Evolutionary conservation across 2,888 invertebrate genomes (phyloP), one percentile per base, ranked within the genome.

Genomic region (Acleris literana): DNA sequence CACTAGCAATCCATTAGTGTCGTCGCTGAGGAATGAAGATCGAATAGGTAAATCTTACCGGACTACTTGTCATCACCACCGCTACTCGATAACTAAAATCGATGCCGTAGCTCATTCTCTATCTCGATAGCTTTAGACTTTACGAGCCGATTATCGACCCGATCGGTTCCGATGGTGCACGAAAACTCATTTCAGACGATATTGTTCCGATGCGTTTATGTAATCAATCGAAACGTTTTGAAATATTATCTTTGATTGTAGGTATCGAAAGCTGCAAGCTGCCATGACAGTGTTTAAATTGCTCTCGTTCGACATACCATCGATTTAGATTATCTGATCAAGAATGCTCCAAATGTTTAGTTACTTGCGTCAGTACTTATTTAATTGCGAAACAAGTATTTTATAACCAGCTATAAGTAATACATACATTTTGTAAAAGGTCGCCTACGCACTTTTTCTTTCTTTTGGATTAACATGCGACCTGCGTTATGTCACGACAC

Each of bases 401-500:
- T 22, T 51, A 33, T 43, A 20, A 60, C n/a, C 25, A 56, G 25
- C 44, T 55, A 55, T 52, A 43, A 51, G 39, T 49, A 29, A 51
- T n/a, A 49, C 55, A 56, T 61, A 56, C 9, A 20, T 55, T 65
- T 65, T 65, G 44, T 61, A 29, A 43, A 51, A 54, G 48, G 49
- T 52, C 55, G 65, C 52, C 51, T 52, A 53, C 39, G 52, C 52
- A 46, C 44, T 17, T 43, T 51, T 61, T 61, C 60, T 56, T 55
- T 65, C 55, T 55, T 56, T 44, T 13, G 60, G 43, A 25, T 52
- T 53, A 39, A 25, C 43, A 56, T 44, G 46, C 57, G 61, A 62
- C 60, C 70, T 70, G 70, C 60, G 68, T 71, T 73, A 71, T 66
- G 69, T 71, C 71, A 70, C 63, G 64, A 70, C 68, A 79, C 80